Percentiles rank a stretch among this genome's conserved stretches.
Evolutionary conservation across 2,113 vertebrate genomes (phyloP).

Genomic region (Leuciscus idus): DNA sequence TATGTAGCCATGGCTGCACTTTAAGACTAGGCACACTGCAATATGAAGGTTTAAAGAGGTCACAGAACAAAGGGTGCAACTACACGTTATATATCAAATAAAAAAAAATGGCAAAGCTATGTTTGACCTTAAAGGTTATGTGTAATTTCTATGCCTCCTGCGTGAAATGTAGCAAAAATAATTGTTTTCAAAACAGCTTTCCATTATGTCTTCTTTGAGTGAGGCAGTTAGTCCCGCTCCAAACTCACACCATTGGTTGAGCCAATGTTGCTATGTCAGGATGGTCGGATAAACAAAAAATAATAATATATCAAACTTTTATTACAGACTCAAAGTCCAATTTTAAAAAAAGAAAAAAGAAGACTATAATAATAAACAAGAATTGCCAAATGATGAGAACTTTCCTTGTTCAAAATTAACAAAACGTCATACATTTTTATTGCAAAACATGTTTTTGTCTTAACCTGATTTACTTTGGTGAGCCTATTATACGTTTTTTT

Average conservation of each 20-base stretch:
- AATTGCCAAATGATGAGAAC: neutral
- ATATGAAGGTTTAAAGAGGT: neutral
- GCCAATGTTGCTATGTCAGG: neutral
- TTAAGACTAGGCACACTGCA: neutral
- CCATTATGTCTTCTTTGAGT: neutral
- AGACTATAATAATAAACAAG: no score
- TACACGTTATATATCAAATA: neutral
- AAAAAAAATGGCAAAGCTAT: neutral
- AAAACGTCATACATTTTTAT: no score
- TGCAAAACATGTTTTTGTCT: no score
- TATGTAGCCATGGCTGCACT: constrained; percentile 27
- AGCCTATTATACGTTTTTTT: no score
- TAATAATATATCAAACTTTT: no score
- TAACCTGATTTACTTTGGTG: no score
- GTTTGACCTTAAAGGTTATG: neutral
- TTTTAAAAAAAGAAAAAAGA: no score
- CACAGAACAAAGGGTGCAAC: neutral
- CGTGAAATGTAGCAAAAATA: neutral
- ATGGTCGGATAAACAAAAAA: no score
- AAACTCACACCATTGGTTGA: neutral
- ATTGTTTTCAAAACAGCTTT: neutral
- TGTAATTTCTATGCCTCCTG: neutral
- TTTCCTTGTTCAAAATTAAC: no score
- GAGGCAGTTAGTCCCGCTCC: neutral
- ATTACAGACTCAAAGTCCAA: no score